Base-by-base conservation (phyloP, 1,140 invertebrate species). In the Oncopodura yosiiana region DNA sequence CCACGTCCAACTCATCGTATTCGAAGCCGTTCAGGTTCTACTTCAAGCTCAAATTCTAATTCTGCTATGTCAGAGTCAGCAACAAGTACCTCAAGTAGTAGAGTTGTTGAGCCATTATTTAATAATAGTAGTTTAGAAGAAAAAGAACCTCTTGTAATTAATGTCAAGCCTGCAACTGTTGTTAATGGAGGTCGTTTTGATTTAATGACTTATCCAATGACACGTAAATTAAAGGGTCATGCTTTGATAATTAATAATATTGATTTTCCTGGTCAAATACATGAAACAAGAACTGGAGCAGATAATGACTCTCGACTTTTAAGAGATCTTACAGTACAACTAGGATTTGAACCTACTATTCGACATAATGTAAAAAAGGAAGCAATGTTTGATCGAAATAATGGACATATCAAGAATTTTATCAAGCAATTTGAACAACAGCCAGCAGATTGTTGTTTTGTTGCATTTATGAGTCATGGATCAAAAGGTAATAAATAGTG, bases 391-490 rank as follows among this genome's bases (percentile, higher is more conserved):
- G 38, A 16, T 27, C 0, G 37, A 23, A 42, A 39, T 30, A 21
- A 30, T 2, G 56, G 56, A 27, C 53, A 56, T 12, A 12, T 60
- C 1, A 45, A 57, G 5, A 56, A 39, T 8, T 63, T 63, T 23
- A 24, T 41, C 2, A 19, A 44, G 3, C 48, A 63, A 32, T 63
- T 63, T 49, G n/a, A 18, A 3, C 6, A 27, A 3, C 16, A 24
- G 1, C 29, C 24, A 5, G 52, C 56, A 12, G 74, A 80, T 60
- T 77, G 75, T 11, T 75, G 74, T 49, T 71, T 79, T 36, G 70
- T 80, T 21, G 72, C 76, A 11, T 66, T 81, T 8, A 77, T 78
- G 68, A 77, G 77, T 34, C 80, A 81, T 56, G 79, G 79, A 6
- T 65, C 45, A 23, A 55, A 56, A 29, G 50, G 49, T 46, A 42